Conservation (phyloP, 2,888 invertebrate genomes). For the Drosophila atripex region DNA sequence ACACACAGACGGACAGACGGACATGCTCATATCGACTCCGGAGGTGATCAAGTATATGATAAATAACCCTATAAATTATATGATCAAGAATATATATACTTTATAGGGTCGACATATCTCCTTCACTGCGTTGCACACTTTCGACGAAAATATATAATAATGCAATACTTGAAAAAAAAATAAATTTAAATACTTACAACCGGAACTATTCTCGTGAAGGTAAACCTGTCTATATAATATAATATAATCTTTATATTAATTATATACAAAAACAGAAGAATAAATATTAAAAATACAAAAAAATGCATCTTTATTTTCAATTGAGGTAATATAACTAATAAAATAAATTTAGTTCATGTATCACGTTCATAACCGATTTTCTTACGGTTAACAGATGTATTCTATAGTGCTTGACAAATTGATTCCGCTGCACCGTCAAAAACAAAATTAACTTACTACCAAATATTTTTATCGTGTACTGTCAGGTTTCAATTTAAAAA, state of each 20-base stretch:
- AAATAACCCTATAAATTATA: no score
- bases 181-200: no score
- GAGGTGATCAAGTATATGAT: no score
- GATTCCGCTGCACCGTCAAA: neutral
- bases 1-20: no score
- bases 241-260: neutral
- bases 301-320: neutral
- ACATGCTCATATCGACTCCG: no score
- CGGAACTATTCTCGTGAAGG: no score
- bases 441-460: neutral
- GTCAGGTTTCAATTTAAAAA: conserved; percentile 24
- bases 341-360: neutral
- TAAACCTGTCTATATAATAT: no score
- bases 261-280: neutral
- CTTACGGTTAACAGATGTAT: neutral
- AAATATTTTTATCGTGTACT: neutral
- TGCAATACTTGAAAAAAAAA: no score
- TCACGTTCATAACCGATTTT: neutral
- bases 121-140: no score
- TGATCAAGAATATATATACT: no score
- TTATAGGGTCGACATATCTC: no score
- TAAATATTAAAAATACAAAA: neutral
- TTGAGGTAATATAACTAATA: neutral
- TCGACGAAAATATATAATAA: no score
- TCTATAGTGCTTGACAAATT: neutral